These are phyloP conservation scores for Papilio glaucus DNA, from an alignment of 1,140 invertebrate species.

Conservation along the genomic window DNA sequence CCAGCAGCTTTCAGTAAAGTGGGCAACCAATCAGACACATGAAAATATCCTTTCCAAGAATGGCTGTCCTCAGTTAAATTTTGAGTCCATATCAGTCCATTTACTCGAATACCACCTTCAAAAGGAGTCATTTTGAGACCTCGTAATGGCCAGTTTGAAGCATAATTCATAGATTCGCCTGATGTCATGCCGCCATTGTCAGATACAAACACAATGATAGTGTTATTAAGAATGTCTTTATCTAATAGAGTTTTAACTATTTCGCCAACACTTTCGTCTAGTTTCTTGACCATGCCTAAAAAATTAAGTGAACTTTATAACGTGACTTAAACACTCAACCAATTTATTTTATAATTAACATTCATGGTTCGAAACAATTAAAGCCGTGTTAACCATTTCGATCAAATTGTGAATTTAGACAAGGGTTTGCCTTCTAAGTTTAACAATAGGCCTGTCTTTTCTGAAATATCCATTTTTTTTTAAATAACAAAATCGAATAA, in stretches of 20 bases:
- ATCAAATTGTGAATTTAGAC: no score
- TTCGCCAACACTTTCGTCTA: slow-evolving; percentile 93
- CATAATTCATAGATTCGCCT: slow-evolving; percentile 89
- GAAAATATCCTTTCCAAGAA: slow-evolving; percentile 90
- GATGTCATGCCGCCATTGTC: slow-evolving; percentile 92
- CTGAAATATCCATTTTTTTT: no score
- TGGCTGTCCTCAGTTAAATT: slow-evolving; percentile 84
- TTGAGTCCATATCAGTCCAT: slow-evolving; percentile 92
- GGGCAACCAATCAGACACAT: slow-evolving; percentile 94
- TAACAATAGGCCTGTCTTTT: no score
- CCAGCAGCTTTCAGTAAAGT: slow-evolving; percentile 85
- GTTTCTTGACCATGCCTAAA: slow-evolving; percentile 92
- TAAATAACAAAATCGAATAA: no score
- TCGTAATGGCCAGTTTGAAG: slow-evolving; percentile 94
- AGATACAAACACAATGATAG: slow-evolving; percentile 89
- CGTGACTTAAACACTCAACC: background rate
- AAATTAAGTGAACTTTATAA: slow-evolving; percentile 43
- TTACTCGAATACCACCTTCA: slow-evolving; percentile 92
- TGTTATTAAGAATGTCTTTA: slow-evolving; percentile 84
- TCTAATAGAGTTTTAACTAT: slow-evolving; percentile 78
- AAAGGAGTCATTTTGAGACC: slow-evolving; percentile 92
- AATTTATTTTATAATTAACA: background rate
- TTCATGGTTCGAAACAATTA: no score
- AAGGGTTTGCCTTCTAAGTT: no score
- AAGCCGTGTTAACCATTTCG: no score